Percentiles rank a stretch among this genome's conserved stretches.
Conservation (phyloP, 2,113 vertebrate genomes). For the Platichthys stellatus region DNA sequence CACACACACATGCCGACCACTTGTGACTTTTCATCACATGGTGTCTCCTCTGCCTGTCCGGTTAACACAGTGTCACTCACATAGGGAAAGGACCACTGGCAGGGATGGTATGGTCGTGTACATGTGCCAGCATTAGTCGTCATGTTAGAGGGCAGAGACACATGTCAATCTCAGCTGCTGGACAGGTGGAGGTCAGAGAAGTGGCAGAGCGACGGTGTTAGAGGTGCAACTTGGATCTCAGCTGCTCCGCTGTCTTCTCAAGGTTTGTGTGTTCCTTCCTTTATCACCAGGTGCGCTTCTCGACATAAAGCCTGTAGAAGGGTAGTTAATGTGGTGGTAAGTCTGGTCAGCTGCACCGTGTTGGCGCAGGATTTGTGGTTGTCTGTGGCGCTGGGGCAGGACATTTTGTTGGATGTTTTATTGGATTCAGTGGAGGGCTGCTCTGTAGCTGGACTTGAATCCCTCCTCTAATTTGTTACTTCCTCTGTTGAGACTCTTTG, state of each 20-base stretch:
- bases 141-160: conserved; percentile 40
- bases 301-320: neutral
- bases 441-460: conserved; percentile 5
- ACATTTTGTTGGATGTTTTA: conserved; percentile 28
- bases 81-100: conserved; percentile 30
- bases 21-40: conserved; percentile 80
- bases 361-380: conserved; percentile 3
- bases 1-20: conserved; percentile 64
- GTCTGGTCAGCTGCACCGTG: conserved; percentile 26
- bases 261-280: conserved; percentile 65
- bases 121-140: conserved; percentile 44
- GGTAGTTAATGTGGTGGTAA: neutral
- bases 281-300: conserved; percentile 11
- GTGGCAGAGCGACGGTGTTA: conserved; percentile 19
- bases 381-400: neutral
- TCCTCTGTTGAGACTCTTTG: conserved; percentile 45
- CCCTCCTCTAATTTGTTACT: conserved; percentile 63
- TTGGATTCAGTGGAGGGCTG: neutral
- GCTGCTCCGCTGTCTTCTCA: conserved; percentile 9
- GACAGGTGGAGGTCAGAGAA: conserved; percentile 51
- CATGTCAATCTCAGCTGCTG: conserved; percentile 36
- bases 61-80: conserved; percentile 33
- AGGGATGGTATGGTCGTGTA: conserved; percentile 42
- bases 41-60: conserved; percentile 46
- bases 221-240: conserved; percentile 40